These are phyloP conservation scores for Pycnonotus jocosus DNA, from an alignment of 2,113 vertebrate genomes.

Conservation along the genomic window DNA sequence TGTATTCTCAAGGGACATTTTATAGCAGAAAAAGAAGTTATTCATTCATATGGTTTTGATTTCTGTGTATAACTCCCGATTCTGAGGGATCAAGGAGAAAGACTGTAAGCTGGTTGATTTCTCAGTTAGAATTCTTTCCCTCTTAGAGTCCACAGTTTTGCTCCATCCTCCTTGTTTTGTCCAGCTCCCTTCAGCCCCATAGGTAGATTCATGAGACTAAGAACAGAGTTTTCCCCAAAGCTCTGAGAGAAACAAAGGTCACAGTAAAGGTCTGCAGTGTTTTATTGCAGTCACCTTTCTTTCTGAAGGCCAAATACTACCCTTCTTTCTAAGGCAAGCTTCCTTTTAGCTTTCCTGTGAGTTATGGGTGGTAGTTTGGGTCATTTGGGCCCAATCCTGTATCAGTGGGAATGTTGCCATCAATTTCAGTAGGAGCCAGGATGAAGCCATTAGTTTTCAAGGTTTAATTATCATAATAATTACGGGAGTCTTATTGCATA, in stretches of 20 bases:
- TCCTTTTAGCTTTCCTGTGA: not conserved
- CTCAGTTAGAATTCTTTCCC: not conserved
- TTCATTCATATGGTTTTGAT: not conserved
- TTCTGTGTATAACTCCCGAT: not conserved
- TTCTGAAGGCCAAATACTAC: not conserved
- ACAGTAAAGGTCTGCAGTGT: not conserved
- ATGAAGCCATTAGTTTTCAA: slow-evolving; percentile 49
- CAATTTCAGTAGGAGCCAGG: not conserved
- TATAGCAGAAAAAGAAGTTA: not conserved
- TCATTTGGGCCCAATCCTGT: not conserved
- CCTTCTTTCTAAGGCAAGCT: not conserved
- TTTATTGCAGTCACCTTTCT: slow-evolving; percentile 16
- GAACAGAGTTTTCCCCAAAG: not conserved
- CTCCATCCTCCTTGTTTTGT: not conserved
- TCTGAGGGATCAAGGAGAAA: not conserved
- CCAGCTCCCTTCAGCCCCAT: not conserved
- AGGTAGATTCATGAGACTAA: not conserved
- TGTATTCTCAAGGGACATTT: not conserved
- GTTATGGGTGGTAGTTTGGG: not conserved
- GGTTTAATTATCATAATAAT: slow-evolving; percentile 33
- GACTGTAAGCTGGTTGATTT: not conserved
- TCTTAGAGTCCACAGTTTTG: not conserved
- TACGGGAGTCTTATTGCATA: slow-evolving; percentile 19
- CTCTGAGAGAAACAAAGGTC: not conserved
- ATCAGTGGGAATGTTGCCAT: not conserved